phyloP scores from a whole-genome alignment of 2,113 vertebrate genomes.

The Martes martes region DNA sequence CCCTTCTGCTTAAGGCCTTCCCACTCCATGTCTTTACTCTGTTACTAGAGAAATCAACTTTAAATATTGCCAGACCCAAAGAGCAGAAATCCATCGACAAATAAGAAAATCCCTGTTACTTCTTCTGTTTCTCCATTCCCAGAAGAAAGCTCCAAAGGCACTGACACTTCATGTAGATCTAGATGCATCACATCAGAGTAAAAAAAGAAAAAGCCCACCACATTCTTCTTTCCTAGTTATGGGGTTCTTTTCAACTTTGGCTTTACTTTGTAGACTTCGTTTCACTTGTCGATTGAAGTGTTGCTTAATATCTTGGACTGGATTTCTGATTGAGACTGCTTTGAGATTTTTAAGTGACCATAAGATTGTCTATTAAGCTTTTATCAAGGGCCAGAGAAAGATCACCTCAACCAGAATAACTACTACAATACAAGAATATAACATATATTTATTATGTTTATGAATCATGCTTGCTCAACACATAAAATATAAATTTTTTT shows the following conservation, averaged over 20 bases:
- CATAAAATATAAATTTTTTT: not conserved
- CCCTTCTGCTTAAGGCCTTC: not conserved
- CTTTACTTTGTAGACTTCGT: not conserved
- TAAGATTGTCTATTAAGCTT: not conserved
- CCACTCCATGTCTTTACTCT: not conserved
- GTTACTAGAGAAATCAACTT: not conserved
- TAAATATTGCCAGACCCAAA: not conserved
- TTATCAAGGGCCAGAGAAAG: not conserved
- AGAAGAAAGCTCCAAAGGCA: not conserved
- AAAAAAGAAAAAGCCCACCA: not conserved
- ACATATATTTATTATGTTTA: not conserved
- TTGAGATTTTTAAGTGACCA: not conserved
- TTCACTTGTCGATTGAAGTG: not conserved
- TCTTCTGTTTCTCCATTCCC: not conserved
- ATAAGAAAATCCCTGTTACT: not conserved
- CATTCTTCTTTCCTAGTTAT: not conserved
- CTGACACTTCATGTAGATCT: not conserved
- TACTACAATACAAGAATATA: not conserved
- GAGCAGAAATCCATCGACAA: not conserved
- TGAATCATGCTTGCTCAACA: not conserved
- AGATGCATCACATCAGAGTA: not conserved
- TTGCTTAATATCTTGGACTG: not conserved
- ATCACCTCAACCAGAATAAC: not conserved
- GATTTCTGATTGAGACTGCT: not conserved
- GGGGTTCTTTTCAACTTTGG: not conserved